Conservation (phyloP, 2,888 invertebrate species). For the Strigamia crassipes region DNA sequence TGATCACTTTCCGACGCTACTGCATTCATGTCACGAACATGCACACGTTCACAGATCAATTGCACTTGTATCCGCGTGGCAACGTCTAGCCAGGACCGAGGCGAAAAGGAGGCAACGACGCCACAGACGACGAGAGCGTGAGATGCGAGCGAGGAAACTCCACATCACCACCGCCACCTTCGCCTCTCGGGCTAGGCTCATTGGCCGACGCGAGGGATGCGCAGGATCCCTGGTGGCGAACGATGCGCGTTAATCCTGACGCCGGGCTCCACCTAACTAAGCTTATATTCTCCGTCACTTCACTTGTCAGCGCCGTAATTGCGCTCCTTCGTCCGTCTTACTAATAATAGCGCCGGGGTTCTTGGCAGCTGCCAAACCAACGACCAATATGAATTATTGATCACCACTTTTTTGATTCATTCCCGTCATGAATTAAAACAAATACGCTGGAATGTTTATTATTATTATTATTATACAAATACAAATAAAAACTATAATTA, state of each 20-base stretch:
- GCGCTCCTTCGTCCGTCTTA: background rate
- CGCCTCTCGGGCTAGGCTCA: background rate
- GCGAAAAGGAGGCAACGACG: slow-evolving; percentile 17
- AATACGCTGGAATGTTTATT: too few species aligned
- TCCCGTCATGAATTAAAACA: too few species aligned
- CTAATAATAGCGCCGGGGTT: background rate
- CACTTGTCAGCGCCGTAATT: slow-evolving; percentile 12
- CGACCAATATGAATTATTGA: slow-evolving; percentile 1
- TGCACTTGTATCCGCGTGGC: slow-evolving; percentile 39
- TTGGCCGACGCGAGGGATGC: background rate
- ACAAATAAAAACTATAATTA: background rate
- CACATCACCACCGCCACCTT: slow-evolving; percentile 38
- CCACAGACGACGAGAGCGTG: slow-evolving; percentile 32
- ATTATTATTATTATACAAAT: background rate
- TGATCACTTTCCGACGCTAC: slow-evolving; percentile 29
- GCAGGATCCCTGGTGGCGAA: background rate
- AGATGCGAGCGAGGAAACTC: slow-evolving; percentile 40
- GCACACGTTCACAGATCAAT: slow-evolving; percentile 19
- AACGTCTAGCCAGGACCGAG: background rate
- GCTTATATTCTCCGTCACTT: background rate
- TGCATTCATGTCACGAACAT: slow-evolving; percentile 10
- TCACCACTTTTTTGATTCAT: background rate
- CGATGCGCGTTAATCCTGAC: background rate
- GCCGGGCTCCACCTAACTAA: background rate
- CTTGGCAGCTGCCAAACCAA: background rate